These are phyloP conservation scores for Abrostola tripartita DNA, from an alignment of 2,888 invertebrate genomes.

Conservation along the genomic window DNA sequence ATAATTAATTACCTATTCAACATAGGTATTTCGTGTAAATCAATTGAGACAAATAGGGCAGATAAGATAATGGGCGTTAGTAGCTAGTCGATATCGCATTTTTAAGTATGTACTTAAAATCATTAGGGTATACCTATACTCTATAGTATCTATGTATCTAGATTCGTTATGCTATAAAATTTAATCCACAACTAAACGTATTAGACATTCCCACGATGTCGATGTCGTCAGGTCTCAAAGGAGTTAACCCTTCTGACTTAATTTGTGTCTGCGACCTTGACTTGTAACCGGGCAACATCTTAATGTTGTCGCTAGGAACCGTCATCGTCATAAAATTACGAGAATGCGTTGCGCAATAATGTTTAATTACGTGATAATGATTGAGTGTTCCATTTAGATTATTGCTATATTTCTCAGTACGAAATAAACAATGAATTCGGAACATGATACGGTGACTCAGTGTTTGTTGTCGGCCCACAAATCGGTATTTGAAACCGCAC, in stretches of 20 bases:
- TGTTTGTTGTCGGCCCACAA: conserved; percentile 75
- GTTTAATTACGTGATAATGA: conserved; percentile 37
- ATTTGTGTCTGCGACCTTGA: conserved; percentile 40
- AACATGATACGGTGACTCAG: conserved; percentile 81
- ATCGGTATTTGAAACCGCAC: conserved; percentile 76
- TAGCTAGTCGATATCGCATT: conserved; percentile 14
- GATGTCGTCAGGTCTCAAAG: conserved; percentile 13
- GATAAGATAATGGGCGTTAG: conserved; percentile 29
- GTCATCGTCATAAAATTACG: conserved; percentile 30
- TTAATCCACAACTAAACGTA: conserved; percentile 3
- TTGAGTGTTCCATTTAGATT: conserved; percentile 34
- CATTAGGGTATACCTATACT: conserved; percentile 17
- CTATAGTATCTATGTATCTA: conserved; percentile 2
- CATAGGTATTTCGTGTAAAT: conserved; percentile 34
- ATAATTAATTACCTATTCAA: conserved; percentile 20
- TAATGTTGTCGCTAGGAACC: conserved; percentile 30
- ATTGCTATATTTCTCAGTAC: conserved; percentile 12
- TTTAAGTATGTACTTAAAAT: too few relatives aligned
- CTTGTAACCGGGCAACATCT: conserved; percentile 23
- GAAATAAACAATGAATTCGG: conserved; percentile 60
- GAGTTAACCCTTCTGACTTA: conserved; percentile 25
- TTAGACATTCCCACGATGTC: conserved; percentile 21
- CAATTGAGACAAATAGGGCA: conserved; percentile 28
- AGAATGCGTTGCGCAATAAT: conserved; percentile 33
- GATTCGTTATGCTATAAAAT: conserved; percentile 7